Evolutionary conservation across 2,113 vertebrate species (phyloP).

Genomic region (Serinus canaria): DNA sequence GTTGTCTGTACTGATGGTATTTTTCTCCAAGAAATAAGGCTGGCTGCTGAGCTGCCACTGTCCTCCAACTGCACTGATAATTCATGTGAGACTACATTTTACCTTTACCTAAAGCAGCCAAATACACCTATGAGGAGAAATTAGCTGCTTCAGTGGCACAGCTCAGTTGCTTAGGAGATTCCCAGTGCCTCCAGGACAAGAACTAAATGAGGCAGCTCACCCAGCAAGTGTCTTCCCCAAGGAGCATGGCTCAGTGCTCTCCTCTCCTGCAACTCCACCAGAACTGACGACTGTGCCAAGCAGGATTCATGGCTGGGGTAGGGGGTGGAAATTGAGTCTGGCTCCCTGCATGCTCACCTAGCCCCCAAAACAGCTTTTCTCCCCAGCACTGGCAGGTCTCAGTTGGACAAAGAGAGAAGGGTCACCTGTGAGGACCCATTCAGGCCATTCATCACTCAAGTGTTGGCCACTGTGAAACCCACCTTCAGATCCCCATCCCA

Average conservation of each 20-base stretch:
- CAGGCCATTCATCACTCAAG: accelerated
- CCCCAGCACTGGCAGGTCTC: not conserved
- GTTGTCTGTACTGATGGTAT: not conserved
- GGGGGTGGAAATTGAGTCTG: not conserved
- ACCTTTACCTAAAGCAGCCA: not conserved
- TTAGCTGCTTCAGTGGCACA: not conserved
- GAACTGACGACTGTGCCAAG: not conserved
- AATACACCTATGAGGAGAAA: constrained; percentile 1
- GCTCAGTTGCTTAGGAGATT: not conserved
- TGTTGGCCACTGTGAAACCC: not conserved
- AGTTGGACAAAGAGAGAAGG: not conserved
- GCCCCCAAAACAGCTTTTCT: not conserved
- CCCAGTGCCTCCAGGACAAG: not conserved
- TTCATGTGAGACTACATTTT: not conserved
- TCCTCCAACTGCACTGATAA: not conserved
- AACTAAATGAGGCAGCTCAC: not conserved
- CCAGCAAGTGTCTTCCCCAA: not conserved
- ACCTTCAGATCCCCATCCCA: not conserved
- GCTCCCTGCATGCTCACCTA: not conserved
- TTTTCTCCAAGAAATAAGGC: not conserved
- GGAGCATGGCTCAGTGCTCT: not conserved
- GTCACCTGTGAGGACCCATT: not conserved
- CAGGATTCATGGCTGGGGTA: not conserved
- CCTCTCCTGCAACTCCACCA: not conserved
- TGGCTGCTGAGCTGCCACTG: not conserved